These are phyloP conservation scores for Xestia rhomboidea DNA, from an alignment of 2,888 invertebrate genomes.

Conservation along the genomic window DNA sequence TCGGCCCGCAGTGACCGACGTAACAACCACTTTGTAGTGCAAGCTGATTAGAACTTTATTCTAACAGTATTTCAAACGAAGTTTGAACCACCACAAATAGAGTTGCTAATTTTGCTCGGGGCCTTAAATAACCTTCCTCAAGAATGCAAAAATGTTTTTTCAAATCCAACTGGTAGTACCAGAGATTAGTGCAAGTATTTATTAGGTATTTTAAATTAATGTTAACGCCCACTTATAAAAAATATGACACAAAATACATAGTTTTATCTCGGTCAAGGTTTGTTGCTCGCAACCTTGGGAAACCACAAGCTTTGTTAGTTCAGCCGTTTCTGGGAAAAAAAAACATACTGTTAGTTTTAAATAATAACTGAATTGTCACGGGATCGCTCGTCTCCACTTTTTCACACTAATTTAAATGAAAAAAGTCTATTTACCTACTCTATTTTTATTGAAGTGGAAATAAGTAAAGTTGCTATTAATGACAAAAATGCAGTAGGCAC, in stretches of 20 bases:
- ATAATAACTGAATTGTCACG: constrained; percentile 46
- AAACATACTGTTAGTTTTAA: constrained; percentile 58
- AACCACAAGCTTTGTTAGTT: constrained; percentile 66
- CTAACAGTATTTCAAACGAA: too few relatives aligned
- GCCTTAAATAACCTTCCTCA: background rate
- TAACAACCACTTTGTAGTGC: too few relatives aligned
- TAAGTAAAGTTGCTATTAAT: too few relatives aligned
- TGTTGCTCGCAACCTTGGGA: constrained; percentile 40
- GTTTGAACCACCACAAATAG: too few relatives aligned
- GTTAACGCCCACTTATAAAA: background rate
- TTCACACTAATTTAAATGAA: background rate
- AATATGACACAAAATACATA: constrained; percentile 43
- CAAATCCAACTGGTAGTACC: background rate
- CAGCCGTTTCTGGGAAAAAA: constrained; percentile 62
- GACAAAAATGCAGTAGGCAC: too few relatives aligned
- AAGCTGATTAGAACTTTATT: too few relatives aligned
- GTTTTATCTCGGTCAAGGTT: constrained; percentile 39
- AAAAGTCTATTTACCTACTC: background rate
- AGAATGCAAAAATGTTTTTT: background rate
- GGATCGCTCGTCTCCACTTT: background rate
- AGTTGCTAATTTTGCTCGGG: too few relatives aligned
- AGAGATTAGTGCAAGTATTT: background rate
- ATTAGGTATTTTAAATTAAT: constrained; percentile 1
- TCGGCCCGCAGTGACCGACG: too few relatives aligned
- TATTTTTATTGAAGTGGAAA: too few relatives aligned